Evolutionary conservation across 2,113 vertebrate genomes (phyloP).

Genomic region (Muscicapa adusta): DNA sequence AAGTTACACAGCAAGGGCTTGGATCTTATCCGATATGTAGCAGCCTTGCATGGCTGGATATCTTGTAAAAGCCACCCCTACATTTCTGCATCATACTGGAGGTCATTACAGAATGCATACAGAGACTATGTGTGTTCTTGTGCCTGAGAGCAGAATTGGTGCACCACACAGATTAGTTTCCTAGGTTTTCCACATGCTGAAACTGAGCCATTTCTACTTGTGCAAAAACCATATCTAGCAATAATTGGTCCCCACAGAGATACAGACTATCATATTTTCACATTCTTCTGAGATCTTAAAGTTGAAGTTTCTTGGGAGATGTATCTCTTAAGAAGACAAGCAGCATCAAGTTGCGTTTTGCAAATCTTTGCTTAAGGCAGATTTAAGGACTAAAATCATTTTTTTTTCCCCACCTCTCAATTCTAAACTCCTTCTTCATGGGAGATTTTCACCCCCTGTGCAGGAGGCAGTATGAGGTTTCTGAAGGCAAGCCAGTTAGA

Average conservation of each 20-base stretch:
- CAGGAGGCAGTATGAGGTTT: not conserved
- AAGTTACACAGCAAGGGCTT: constrained; percentile 53
- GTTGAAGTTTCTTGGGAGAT: constrained; percentile 3
- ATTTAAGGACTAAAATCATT: not conserved
- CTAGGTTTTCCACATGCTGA: constrained; percentile 6
- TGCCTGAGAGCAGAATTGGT: not conserved
- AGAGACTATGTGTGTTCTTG: not conserved
- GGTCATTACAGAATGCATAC: constrained; percentile 11
- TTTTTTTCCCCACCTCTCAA: not conserved
- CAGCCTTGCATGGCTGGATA: constrained; percentile 41
- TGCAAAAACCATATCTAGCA: not conserved
- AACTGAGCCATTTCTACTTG: not conserved
- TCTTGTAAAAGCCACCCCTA: constrained; percentile 41
- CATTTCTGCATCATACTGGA: constrained; percentile 26
- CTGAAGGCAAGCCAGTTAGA: not conserved
- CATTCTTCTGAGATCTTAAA: constrained; percentile 22
- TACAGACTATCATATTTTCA: not conserved
- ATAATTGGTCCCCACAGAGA: constrained; percentile 48
- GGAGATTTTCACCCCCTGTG: not conserved
- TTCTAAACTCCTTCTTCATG: not conserved
- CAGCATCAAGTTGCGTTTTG: constrained; percentile 4
- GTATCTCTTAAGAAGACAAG: constrained; percentile 2
- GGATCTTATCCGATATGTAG: not conserved
- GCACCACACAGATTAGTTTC: not conserved
- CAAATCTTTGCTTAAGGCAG: constrained; percentile 5